Evolutionary conservation across 2,113 vertebrate species (phyloP).

Genomic region (Lontra canadensis): DNA sequence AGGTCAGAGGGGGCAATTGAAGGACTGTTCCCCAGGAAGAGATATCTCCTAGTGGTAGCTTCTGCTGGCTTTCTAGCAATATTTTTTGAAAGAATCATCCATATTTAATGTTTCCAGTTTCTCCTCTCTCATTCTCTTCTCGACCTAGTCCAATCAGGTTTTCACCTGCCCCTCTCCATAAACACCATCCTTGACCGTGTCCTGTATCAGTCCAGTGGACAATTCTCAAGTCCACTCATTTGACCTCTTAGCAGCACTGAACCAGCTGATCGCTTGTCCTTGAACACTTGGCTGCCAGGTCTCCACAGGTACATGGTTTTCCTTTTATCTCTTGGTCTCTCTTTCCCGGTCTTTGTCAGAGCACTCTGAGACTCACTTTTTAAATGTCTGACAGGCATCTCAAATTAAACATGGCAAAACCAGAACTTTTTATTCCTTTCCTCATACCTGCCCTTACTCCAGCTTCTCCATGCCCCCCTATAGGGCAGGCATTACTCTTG

Average conservation of each 20-base stretch:
- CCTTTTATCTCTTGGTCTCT: not conserved
- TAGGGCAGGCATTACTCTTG: not conserved
- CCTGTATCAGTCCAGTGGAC: not conserved
- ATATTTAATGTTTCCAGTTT: not conserved
- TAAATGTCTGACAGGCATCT: not conserved
- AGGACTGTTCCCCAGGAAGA: not conserved
- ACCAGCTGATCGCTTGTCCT: not conserved
- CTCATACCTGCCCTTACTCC: not conserved
- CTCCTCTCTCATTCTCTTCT: not conserved
- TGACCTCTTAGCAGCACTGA: not conserved
- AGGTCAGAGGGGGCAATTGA: too few relatives aligned
- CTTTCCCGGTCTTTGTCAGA: not conserved
- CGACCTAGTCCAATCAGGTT: not conserved
- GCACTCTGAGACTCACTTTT: not conserved
- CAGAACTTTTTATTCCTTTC: not conserved
- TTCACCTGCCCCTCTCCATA: not conserved
- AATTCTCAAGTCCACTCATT: not conserved
- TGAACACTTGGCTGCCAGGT: not conserved
- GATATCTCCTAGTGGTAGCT: not conserved
- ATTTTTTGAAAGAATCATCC: not conserved
- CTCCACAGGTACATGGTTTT: not conserved
- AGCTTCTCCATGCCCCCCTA: not conserved
- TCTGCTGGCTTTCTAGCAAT: not conserved
- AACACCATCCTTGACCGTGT: not conserved
- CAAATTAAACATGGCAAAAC: not conserved